Base-by-base conservation (phyloP, 1,140 invertebrate species). In the Trachymyrmex cornetzi region DNA sequence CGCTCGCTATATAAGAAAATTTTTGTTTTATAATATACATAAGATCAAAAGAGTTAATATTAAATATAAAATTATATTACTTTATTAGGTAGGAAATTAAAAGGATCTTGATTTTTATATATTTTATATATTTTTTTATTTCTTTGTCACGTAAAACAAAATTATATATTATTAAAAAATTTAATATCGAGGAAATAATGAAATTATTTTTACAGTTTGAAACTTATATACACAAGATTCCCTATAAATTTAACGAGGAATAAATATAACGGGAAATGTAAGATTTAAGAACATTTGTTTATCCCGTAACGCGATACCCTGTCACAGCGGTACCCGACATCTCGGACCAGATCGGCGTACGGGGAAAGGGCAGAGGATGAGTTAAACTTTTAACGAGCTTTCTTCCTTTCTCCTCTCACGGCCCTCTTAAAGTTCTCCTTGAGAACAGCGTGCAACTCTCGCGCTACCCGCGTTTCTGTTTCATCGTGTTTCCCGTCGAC, bases 301-400 rank as follows among this genome's bases (percentile, higher is more conserved):
- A 84, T 71, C 38, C 67, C 59, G 38, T 61, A 61, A 84, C 69
- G 69, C 30, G 67, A 24, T 74, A 74, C 4, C 38, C 19, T 84
- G 80, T 74, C 67, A 81, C 66, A 61, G 38, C 80, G 69, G 71
- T 61, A 61, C 69, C 44, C 67, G 34, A 82, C 69, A 55, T 84
- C 67, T 55, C 63, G 34, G 55, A 55, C 48, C 6, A 59, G 53
- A 82, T 79, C 24, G 77, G 22, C 34, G 38, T 24, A 4, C 24
- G 48, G 67, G 38, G 38, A 38, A 55, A 38, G 24, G 24, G 53
- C 38, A n/a, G 44, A 44, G 61, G 22, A 80, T 80, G 53, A 84
- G 80, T 82, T 74, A 84, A 84, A 84, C 80, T 84, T 84, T 84
- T 84, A 84, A 84, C 80, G 80, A 84, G 80, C 80, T 84, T 84